Conservation (phyloP, 1,140 invertebrate species). For the Euura saliciscinereae region DNA sequence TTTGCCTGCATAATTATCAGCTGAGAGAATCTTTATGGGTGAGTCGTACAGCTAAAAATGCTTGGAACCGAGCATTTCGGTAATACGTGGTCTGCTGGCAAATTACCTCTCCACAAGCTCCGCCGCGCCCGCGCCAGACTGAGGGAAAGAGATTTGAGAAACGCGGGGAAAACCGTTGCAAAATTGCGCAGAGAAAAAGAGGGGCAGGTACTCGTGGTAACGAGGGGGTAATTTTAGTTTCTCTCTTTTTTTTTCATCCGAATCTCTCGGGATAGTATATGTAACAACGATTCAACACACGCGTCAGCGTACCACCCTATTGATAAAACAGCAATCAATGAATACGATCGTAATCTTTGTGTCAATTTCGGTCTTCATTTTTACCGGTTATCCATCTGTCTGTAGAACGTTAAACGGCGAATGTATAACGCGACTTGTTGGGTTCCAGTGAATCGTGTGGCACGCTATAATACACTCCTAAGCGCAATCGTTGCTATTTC, state of each 20-base stretch:
- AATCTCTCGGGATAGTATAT: no score
- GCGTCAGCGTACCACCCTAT: no score
- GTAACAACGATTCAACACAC: no score
- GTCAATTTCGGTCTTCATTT: no score
- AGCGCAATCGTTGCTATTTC: neutral
- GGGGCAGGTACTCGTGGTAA: neutral
- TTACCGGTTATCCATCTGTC: neutral
- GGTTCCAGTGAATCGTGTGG: conserved; percentile 1
- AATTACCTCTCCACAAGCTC: neutral
- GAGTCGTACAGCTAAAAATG: conserved; percentile 40
- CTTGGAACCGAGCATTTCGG: conserved; percentile 28
- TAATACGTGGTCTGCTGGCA: conserved; percentile 28
- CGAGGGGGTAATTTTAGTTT: neutral
- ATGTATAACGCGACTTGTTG: neutral
- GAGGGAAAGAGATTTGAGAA: neutral
- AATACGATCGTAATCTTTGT: no score
- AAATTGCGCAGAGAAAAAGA: neutral
- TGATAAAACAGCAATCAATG: no score
- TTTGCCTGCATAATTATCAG: conserved; percentile 43
- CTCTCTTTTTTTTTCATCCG: neutral
- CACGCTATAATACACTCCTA: neutral
- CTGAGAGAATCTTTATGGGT: conserved; percentile 42
- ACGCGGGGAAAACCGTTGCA: neutral
- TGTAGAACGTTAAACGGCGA: neutral
- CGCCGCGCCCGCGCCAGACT: neutral